Conservation (phyloP, 2,888 invertebrate genomes). For the Phaonia tiefii region DNA sequence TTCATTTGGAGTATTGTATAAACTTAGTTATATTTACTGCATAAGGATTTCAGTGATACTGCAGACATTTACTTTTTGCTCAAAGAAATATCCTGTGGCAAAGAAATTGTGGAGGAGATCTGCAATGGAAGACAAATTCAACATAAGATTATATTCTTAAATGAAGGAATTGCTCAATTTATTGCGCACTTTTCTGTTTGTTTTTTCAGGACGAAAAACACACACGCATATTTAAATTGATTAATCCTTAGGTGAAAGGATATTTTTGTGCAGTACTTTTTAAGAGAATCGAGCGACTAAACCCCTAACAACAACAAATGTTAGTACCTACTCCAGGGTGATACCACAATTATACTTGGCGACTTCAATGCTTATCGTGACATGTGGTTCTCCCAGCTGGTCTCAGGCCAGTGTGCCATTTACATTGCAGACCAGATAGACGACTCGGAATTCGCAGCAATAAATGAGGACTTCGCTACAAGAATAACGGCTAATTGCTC, state of each 20-base stretch:
- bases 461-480: too few species aligned
- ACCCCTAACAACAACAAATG: neutral
- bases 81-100: too few species aligned
- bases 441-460: too few species aligned
- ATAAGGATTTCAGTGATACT: neutral
- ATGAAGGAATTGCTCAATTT: constrained; percentile 12
- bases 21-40: neutral
- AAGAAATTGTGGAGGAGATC: neutral
- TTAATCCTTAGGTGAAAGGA: constrained; percentile 23
- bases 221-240: constrained; percentile 4
- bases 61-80: constrained; percentile 2
- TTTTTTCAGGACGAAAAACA: neutral
- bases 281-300: neutral
- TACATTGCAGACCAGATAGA: too few species aligned
- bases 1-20: neutral
- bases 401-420: too few species aligned
- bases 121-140: neutral
- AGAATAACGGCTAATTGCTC: too few species aligned
- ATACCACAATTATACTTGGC: too few species aligned
- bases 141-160: constrained; percentile 36
- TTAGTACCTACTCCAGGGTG: constrained; percentile 1
- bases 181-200: neutral
- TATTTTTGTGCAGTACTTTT: constrained; percentile 14
- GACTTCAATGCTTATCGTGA: too few species aligned
- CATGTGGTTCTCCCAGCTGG: constrained; percentile 20